Base-by-base conservation (phyloP, 1,140 invertebrate species). In the Globodera rostochiensis region DNA sequence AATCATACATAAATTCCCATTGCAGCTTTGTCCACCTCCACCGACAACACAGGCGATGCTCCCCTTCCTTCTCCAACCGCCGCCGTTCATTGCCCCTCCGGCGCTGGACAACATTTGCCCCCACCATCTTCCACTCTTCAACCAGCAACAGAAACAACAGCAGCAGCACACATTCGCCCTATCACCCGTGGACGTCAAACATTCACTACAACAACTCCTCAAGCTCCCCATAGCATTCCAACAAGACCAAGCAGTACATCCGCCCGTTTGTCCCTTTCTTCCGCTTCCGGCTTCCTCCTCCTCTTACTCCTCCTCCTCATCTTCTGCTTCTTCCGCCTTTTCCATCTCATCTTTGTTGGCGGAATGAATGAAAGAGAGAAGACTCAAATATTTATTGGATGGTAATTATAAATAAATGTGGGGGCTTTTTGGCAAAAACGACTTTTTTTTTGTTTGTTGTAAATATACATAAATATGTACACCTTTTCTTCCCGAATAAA, bases 291-390 rank as follows among this genome's bases (percentile, higher is more conserved):
- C 21, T 21, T 45, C n/a, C 69, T 6, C 69, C 36, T 6, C 46
- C 3, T 19, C 25, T 5, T 71, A 36, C 11, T 71, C 36, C 7
- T 13, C 25, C 13, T 64, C 57, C 15, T 64, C 57, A 4, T 45
- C 9, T 13, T 36, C 25, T 19, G 15, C 11, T 47, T 36, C 8
- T 47, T 45, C 69, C 8, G 11, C 25, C 25, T 71, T 47, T 36
- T 71, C 69, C 46, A 71, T 71, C 69, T 36, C 46, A 45, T 71
- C 46, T 45, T 11, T 71, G 25, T 47, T 71, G 36, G 69, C 69
- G n/a, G 13, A 71, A 71, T 45, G 36, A 71, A 25, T 19, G 6
- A 47, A 71, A 71, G 5, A 45, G 19, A 36, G 36, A 36, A 3
- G 36, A 36, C 36, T 36, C 36, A 36, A 36, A 36, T 36, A 36